Evolutionary conservation across 2,797 vertebrate species (phyloP).

Genomic region (Kryptopterus vitreolus): DNA sequence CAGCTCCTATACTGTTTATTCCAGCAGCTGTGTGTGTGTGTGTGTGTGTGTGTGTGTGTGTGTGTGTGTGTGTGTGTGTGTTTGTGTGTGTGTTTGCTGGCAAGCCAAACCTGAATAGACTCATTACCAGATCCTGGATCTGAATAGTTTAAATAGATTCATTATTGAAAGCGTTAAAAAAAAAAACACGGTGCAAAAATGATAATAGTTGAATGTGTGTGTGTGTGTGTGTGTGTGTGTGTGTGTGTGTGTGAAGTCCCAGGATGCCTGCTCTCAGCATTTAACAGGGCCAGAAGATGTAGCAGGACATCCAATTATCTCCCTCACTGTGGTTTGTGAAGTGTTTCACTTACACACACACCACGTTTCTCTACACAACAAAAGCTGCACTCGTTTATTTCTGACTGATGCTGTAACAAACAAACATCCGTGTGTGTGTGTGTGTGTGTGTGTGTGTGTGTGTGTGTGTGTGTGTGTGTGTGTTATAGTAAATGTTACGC

Average conservation of each 20-base stretch:
- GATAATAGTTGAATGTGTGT: not conserved
- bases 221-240: not conserved
- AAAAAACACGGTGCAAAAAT: too few relatives aligned
- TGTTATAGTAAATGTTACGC: not conserved
- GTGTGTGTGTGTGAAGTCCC: not conserved
- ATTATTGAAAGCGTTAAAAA: not conserved
- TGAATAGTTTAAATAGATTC: slow-evolving; percentile 13
- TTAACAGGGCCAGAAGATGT: not conserved
- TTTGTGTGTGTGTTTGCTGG: not conserved
- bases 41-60: slow-evolving; percentile 16
- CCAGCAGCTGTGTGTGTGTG: slow-evolving; percentile 1
- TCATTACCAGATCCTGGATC: not conserved
- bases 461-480: too few relatives aligned
- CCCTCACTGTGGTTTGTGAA: slow-evolving; percentile 6
- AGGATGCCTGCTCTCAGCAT: slow-evolving; percentile 1
- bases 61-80: slow-evolving; percentile 18
- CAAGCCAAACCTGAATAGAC: not conserved
- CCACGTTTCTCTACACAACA: not conserved
- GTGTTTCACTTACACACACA: not conserved
- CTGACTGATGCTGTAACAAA: not conserved
- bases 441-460: too few relatives aligned
- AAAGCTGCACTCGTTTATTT: not conserved
- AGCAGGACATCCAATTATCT: not conserved
- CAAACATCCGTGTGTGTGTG: not conserved
- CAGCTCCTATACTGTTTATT: slow-evolving; percentile 1